Evolutionary conservation across 2,888 invertebrate species (phyloP), one percentile per base, ranked within the genome.

Genomic region (Heliconius cydno): DNA sequence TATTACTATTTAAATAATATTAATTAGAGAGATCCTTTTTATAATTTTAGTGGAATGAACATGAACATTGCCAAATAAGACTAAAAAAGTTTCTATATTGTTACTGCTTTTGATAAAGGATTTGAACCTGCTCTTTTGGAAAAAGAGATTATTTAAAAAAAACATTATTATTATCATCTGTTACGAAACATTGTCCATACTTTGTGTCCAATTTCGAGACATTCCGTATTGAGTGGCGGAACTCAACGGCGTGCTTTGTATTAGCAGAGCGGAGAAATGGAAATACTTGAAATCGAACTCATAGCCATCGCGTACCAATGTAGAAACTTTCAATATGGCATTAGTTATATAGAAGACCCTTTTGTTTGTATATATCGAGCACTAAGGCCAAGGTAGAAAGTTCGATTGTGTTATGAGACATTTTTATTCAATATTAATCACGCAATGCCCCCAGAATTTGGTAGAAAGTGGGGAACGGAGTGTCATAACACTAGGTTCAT

Each of bases 21-120:
- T 72, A n/a, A 38, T 13, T 38, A 60, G n/a, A 70, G 73, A 73
- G 73, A 73, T 73, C 73, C 57, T 25, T 57, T 72, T 72, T 73
- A n/a, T 57, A 73, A 73, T 38, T 73, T 73, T 60, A 30, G n/a
- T 60, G 57, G 73, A 73, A 73, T 73, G 73, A 60, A 60, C 22
- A 60, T 34, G n/a, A 34, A 38, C 4, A 10, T n/a, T 73, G 73
- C 60, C 73, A 73, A 73, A 73, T 13, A 15, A 70, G 25, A 38
- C 9, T 22, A 60, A n/a, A n/a, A 10, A 60, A 22, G n/a, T 9
- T 60, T 38, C 38, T 73, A 65, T 60, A n/a, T n/a, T 60, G 60
- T n/a, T n/a, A 60, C 28, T 28, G 28, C 28, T 60, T 60, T 10
- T n/a, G 60, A 60, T 60, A n/a, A 5, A n/a, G 28, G 13, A 65